Percentiles rank a stretch among this genome's conserved stretches.
Conservation (phyloP, 2,113 vertebrate genomes). For the Prunella fulvescens region DNA sequence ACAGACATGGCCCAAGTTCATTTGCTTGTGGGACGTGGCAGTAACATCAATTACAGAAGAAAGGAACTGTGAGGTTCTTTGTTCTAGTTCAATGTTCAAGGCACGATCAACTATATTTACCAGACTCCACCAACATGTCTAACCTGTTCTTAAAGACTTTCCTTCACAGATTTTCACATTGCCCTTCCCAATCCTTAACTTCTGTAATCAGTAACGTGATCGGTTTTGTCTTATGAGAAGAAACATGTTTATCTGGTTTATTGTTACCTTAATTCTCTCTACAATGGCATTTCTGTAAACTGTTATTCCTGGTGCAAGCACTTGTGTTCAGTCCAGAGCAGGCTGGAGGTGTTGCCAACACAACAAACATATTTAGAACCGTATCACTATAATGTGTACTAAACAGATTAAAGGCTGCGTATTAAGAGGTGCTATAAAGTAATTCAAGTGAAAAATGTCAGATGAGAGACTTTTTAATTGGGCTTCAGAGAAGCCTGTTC, state of each 20-base stretch:
- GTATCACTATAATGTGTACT: neutral
- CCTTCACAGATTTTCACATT: neutral
- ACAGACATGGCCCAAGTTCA: neutral
- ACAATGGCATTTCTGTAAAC: neutral
- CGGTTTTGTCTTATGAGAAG: neutral
- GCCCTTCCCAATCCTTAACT: neutral
- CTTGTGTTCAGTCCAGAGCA: neutral
- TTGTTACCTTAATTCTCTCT: neutral
- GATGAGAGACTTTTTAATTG: neutral
- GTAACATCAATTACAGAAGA: neutral
- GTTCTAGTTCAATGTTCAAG: neutral
- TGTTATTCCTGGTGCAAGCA: neutral
- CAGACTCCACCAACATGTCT: neutral
- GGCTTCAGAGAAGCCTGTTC: neutral
- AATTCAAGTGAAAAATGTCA: neutral
- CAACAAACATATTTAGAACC: neutral
- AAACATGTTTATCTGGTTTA: neutral
- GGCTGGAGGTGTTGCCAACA: neutral
- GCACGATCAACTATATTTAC: neutral
- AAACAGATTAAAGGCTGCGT: neutral
- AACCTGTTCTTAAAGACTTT: neutral
- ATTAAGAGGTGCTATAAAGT: neutral
- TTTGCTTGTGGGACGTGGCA: fast-evolving
- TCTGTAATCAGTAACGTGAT: neutral
- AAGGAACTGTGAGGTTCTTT: neutral